These are phyloP conservation scores for Mus spicilegus DNA, from an alignment of 2,113 vertebrate species.

Conservation along the genomic window DNA sequence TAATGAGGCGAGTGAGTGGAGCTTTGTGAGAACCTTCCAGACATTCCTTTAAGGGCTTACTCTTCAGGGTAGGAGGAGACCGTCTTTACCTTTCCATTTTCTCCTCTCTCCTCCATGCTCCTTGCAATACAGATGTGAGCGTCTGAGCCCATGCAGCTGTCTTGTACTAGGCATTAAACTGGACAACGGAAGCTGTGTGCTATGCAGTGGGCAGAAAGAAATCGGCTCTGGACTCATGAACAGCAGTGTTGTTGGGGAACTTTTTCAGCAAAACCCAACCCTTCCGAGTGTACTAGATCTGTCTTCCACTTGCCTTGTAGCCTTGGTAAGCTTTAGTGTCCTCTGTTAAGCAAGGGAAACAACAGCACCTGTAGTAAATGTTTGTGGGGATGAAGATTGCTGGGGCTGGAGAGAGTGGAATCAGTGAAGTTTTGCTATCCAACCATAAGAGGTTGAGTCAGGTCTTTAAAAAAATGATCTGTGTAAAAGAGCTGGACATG, in stretches of 20 bases:
- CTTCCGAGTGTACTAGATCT: background rate
- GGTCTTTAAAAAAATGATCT: background rate
- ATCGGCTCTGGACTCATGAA: background rate
- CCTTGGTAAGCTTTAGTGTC: background rate
- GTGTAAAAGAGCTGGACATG: background rate
- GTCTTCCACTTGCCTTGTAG: background rate
- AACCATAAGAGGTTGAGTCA: background rate
- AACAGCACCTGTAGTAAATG: background rate
- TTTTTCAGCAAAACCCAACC: background rate
- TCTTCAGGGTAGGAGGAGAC: background rate
- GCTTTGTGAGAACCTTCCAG: background rate
- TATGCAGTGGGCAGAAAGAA: background rate
- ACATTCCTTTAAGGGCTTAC: background rate
- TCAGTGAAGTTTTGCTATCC: background rate
- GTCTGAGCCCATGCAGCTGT: background rate
- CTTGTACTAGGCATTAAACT: background rate
- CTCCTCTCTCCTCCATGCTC: background rate
- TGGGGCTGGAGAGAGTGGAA: too few relatives aligned
- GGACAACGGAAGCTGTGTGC: background rate
- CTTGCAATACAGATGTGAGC: background rate
- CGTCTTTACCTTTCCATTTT: background rate
- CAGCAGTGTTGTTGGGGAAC: too few relatives aligned
- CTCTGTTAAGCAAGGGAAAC: background rate
- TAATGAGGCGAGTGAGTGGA: background rate
- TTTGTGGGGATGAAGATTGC: background rate